Percentiles rank a stretch among this genome's conserved stretches.
Conservation (phyloP, 2,888 invertebrate genomes). For the Halictus quadricinctus region DNA sequence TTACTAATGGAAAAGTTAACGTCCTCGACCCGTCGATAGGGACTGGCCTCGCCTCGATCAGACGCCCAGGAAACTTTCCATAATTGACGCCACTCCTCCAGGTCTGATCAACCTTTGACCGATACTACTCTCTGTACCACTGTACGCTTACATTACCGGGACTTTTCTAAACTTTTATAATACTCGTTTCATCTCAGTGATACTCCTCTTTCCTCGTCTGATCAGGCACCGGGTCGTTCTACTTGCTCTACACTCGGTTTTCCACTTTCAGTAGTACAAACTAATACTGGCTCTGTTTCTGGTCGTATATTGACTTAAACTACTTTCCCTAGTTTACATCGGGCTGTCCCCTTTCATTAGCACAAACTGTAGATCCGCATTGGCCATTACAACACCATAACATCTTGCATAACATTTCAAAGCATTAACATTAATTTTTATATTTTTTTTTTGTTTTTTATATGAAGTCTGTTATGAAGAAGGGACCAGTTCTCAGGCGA, state of each 20-base stretch:
- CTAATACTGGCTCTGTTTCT: neutral
- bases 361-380: too few species aligned
- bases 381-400: too few species aligned
- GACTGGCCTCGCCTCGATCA: slow-evolving; percentile 25
- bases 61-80: slow-evolving; percentile 29
- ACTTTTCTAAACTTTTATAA: neutral
- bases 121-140: neutral
- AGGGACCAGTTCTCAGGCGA: too few species aligned
- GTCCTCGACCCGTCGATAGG: slow-evolving; percentile 24
- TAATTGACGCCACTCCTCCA: slow-evolving; percentile 17
- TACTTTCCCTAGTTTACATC: too few species aligned
- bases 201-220: neutral
- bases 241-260: neutral
- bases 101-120: neutral
- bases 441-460: too few species aligned
- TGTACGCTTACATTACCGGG: neutral
- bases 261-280: neutral
- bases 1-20: slow-evolving; percentile 47
- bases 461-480: too few species aligned
- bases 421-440: too few species aligned
- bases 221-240: neutral
- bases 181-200: neutral
- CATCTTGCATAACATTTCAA: too few species aligned
- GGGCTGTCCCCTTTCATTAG: neutral
- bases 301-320: neutral